These are phyloP conservation scores for Enteromius thamalakanensis DNA, from an alignment of 2,797 vertebrate species.

Conservation along the genomic window DNA sequence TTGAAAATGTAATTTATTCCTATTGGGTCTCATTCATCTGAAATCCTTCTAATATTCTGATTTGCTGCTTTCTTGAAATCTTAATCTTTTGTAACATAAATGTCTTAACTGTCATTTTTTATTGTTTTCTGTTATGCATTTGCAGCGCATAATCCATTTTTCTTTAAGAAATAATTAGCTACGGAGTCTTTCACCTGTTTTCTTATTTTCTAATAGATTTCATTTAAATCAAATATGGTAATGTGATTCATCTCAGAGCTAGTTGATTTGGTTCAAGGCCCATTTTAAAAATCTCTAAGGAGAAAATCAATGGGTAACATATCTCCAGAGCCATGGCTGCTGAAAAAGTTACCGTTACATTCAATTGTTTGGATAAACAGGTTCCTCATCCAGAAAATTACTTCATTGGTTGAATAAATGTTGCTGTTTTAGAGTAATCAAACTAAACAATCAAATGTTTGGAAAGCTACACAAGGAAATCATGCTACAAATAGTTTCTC, in stretches of 20 bases:
- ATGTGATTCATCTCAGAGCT: background rate
- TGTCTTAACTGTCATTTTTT: background rate
- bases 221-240: background rate
- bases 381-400: background rate
- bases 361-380: background rate
- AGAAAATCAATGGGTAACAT: background rate
- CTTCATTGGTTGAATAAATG: background rate
- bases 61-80: background rate
- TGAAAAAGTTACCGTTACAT: background rate
- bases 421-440: background rate
- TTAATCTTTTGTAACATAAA: too few species aligned
- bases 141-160: background rate
- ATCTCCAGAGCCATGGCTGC: background rate
- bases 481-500: background rate
- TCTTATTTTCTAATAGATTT: background rate
- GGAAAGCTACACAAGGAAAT: background rate
- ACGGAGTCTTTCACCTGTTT: background rate
- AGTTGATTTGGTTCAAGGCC: background rate
- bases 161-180: background rate
- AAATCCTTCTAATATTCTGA: background rate
- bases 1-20: background rate
- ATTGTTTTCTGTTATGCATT: background rate
- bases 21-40: background rate
- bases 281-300: background rate
- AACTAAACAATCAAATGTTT: background rate